Percentiles rank a stretch among this genome's conserved stretches.
These are phyloP conservation scores for Ammospiza caudacuta DNA, from an alignment of 2,113 vertebrate genomes.

Conservation along the genomic window DNA sequence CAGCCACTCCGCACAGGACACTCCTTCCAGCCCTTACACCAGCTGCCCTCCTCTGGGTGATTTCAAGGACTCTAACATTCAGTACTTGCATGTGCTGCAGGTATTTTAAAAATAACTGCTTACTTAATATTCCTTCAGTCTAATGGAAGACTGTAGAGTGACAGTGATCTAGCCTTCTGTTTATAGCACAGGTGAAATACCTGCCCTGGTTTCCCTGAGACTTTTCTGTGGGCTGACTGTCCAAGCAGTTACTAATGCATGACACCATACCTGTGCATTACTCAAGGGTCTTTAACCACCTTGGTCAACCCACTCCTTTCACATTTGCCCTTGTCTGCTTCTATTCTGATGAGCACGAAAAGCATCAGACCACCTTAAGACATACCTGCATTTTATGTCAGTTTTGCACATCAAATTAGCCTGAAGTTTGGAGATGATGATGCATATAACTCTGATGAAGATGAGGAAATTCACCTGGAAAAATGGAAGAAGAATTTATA, in stretches of 20 bases:
- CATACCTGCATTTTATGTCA: slow-evolving; percentile 90
- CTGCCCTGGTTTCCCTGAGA: background rate
- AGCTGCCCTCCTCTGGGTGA: background rate
- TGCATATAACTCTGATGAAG: slow-evolving; percentile 87
- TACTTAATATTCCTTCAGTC: background rate
- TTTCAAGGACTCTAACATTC: background rate
- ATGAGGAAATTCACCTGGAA: slow-evolving; percentile 88
- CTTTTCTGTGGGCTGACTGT: background rate
- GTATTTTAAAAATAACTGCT: background rate
- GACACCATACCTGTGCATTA: background rate
- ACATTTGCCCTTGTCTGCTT: background rate
- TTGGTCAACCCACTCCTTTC: background rate
- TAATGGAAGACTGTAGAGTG: background rate
- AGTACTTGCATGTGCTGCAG: background rate
- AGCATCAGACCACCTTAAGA: background rate
- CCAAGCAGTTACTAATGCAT: background rate
- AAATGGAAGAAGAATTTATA: background rate
- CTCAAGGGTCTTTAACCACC: background rate
- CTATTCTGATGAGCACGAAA: background rate
- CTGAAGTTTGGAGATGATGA: slow-evolving; percentile 88
- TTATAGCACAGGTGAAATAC: background rate
- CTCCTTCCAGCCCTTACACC: background rate
- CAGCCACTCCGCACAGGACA: background rate
- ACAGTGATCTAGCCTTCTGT: background rate
- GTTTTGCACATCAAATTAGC: slow-evolving; percentile 89